These are phyloP conservation scores for Pristionchus arcanus DNA, from an alignment of 2,888 invertebrate species.

Conservation along the genomic window DNA sequence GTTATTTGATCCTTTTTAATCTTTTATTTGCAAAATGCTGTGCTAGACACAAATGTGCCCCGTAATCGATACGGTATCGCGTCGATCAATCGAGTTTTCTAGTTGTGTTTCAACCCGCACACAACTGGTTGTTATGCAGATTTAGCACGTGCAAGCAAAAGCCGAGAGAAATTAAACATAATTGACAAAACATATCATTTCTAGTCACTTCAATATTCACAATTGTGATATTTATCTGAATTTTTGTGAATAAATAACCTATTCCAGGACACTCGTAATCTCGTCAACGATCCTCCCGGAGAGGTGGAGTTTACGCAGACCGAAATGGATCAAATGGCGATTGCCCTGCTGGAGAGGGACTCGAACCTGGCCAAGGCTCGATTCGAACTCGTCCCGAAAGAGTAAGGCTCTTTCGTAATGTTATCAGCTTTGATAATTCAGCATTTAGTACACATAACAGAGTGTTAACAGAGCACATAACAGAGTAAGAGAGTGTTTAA, in stretches of 20 bases:
- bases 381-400: constrained; percentile 98
- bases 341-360: constrained; percentile 95
- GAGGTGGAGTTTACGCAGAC: constrained; percentile 85
- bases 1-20: constrained; percentile 72
- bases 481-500: too few species aligned
- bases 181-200: too few species aligned
- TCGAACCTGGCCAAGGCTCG: constrained; percentile 97
- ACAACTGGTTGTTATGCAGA: too few species aligned
- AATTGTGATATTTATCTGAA: too few species aligned
- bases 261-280: constrained; percentile 93
- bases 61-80: background rate
- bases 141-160: too few species aligned
- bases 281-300: constrained; percentile 95
- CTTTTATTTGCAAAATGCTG: too few species aligned
- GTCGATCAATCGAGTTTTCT: background rate
- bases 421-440: too few species aligned
- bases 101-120: too few species aligned
- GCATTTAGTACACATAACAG: too few species aligned
- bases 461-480: too few species aligned
- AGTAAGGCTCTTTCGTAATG: constrained; percentile 85
- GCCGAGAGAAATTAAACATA: too few species aligned
- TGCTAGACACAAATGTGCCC: background rate
- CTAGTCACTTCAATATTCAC: too few species aligned
- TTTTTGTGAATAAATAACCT: constrained; percentile 39
- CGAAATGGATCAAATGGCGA: constrained; percentile 91